Conservation (phyloP, 2,113 vertebrate genomes). For the Butastur rufipennis region DNA sequence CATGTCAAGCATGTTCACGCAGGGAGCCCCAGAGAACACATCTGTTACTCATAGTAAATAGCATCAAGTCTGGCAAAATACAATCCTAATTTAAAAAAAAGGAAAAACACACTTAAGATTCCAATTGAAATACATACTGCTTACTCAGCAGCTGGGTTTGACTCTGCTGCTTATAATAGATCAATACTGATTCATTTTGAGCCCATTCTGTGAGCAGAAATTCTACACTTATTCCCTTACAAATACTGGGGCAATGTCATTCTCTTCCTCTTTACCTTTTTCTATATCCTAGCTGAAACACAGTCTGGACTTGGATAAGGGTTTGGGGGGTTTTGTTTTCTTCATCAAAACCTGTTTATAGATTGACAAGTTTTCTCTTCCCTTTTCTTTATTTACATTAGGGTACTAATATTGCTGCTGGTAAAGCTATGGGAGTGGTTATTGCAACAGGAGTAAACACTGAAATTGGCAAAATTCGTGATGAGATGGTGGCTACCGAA, state of each 20-base stretch:
- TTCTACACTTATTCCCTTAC: not conserved
- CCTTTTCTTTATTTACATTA: slow-evolving; percentile 17
- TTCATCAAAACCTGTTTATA: not conserved
- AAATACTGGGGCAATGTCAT: not conserved
- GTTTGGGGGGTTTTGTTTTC: no score
- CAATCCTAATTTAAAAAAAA: not conserved
- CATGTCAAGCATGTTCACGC: not conserved
- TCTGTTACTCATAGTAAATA: not conserved
- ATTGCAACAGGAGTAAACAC: slow-evolving; percentile 93
- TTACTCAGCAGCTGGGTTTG: not conserved
- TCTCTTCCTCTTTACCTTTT: not conserved
- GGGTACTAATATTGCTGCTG: slow-evolving; percentile 96
- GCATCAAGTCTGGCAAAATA: not conserved
- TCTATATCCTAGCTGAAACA: not conserved
- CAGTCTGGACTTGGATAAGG: not conserved
- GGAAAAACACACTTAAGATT: not conserved
- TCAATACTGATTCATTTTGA: not conserved
- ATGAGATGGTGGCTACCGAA: slow-evolving; percentile 96
- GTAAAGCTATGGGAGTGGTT: slow-evolving; percentile 93
- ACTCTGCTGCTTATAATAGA: not conserved
- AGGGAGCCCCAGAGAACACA: not conserved
- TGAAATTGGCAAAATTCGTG: slow-evolving; percentile 96
- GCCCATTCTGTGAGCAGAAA: not conserved
- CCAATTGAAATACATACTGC: not conserved
- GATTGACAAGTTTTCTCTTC: not conserved